Evolutionary conservation across 92 coral and sea anemone genomes (phyloP), one percentile per base, ranked within the genome.

Genomic region (Parazoanthus swiftii): DNA sequence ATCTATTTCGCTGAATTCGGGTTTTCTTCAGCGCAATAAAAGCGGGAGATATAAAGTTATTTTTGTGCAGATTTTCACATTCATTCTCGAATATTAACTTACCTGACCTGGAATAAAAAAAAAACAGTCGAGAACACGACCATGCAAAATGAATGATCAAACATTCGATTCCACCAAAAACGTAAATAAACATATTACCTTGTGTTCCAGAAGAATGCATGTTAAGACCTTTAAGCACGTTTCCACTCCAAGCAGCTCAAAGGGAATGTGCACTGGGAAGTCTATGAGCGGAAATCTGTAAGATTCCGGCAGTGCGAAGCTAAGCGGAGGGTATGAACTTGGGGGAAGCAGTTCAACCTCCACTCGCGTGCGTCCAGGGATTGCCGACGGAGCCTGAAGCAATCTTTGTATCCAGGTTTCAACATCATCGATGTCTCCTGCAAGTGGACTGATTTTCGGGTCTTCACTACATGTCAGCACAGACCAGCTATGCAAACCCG

Each of bases 171-270:
- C 68, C 21, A 74, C 78, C 48, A 14, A 48, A 42, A 21, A 13
- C 8, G 33, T 35, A 58, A 51, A 51, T 8, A 43, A 51, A 26
- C 42, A 9, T 15, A 76, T 65, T 87, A 97, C 99, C 99, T 97
- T 97, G 86, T 97, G 99, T 66, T 97, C 99, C 76, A 97, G 88
- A 23, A 97, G 91, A 89, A 97, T 97, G 58, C 99, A 97, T 6
- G 98, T 97, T 43, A 97, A 88, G 56, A 97, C 99, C 85, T 97
- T 97, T 67, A 97, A 89, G 89, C 98, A 97, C 13, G 97, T 97
- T 79, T 97, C 99, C 16, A 97, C 99, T 14, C 99, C 99, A 36
- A 97, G 97, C 63, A 97, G 89, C 88, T 97, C 99, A 86, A 97
- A 87, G 8, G 99, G 99, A 75, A 97, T 95, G 86, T 97, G 99